These are phyloP conservation scores for Pseudochirops cupreus DNA, from an alignment of 2,797 vertebrate species.

Conservation along the genomic window DNA sequence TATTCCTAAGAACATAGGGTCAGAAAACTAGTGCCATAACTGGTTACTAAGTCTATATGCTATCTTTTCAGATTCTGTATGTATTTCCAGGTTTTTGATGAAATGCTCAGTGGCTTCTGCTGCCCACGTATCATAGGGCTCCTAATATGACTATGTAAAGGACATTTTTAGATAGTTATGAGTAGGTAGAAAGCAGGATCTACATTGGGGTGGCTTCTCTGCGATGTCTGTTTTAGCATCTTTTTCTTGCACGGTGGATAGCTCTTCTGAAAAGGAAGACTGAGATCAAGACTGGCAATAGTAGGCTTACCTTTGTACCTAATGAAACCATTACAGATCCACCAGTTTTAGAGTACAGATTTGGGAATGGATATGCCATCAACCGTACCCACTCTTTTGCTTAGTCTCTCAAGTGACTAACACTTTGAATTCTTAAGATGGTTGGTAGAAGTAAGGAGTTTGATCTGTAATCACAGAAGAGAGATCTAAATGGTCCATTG, in stretches of 20 bases:
- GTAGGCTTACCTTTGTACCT: neutral
- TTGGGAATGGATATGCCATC: neutral
- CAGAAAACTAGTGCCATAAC: neutral
- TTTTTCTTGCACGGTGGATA: neutral
- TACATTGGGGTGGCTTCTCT: neutral
- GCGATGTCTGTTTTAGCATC: neutral
- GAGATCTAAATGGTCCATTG: neutral
- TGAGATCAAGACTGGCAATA: neutral
- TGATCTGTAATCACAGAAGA: neutral
- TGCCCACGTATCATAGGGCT: neutral
- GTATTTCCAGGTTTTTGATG: neutral
- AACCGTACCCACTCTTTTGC: neutral
- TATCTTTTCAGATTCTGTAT: neutral
- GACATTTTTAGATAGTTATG: constrained; percentile 14
- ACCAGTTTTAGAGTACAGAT: fast-evolving
- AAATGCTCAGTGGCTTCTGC: neutral
- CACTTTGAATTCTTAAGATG: neutral
- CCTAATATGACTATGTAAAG: neutral
- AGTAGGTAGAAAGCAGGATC: neutral
- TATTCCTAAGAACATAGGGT: neutral
- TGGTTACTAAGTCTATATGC: neutral
- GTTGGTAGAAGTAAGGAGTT: neutral
- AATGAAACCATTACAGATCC: neutral
- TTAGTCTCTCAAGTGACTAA: neutral
- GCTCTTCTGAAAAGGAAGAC: constrained; percentile 14